phyloP scores from a whole-genome alignment of 2,797 vertebrate genomes.

The Chaetophractus vellerosus region DNA sequence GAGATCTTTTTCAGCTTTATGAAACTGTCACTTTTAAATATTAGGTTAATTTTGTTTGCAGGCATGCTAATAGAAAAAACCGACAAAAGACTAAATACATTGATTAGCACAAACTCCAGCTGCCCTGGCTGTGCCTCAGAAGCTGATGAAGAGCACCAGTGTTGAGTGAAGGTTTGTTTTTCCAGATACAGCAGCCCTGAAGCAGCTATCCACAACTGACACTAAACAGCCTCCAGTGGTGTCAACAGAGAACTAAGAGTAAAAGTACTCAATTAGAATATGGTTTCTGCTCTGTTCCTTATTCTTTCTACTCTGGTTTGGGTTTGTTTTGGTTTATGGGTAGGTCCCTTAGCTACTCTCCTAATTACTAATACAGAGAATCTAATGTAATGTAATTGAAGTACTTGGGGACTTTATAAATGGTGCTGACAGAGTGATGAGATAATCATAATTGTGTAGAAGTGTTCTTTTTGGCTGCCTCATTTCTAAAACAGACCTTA shows the following conservation, averaged over 20 bases:
- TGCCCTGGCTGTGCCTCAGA: background rate
- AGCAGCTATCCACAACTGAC: background rate
- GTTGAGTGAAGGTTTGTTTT: background rate
- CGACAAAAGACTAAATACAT: background rate
- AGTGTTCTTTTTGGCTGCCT: conserved; percentile 22
- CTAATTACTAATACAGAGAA: conserved; percentile 29
- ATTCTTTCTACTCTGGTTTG: background rate
- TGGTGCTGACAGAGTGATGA: conserved; percentile 34
- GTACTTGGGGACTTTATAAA: conserved; percentile 44
- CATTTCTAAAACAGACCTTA: background rate
- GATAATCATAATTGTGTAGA: conserved; percentile 33
- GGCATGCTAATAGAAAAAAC: conserved; percentile 46
- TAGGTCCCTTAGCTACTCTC: conserved; percentile 20
- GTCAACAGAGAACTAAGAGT: background rate
- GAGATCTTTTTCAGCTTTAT: conserved; percentile 49
- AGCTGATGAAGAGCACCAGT: background rate
- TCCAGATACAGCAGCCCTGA: background rate
- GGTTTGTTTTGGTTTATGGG: background rate
- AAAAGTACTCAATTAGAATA: background rate
- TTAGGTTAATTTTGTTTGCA: conserved; percentile 65
- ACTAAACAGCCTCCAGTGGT: background rate
- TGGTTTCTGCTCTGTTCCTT: background rate
- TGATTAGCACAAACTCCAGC: conserved; percentile 15
- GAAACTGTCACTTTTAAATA: conserved; percentile 66
- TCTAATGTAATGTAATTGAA: background rate